Percentiles rank a stretch among this genome's conserved stretches.
phyloP scores from a whole-genome alignment of 2,113 vertebrate species.

The Leptosomus discolor region DNA sequence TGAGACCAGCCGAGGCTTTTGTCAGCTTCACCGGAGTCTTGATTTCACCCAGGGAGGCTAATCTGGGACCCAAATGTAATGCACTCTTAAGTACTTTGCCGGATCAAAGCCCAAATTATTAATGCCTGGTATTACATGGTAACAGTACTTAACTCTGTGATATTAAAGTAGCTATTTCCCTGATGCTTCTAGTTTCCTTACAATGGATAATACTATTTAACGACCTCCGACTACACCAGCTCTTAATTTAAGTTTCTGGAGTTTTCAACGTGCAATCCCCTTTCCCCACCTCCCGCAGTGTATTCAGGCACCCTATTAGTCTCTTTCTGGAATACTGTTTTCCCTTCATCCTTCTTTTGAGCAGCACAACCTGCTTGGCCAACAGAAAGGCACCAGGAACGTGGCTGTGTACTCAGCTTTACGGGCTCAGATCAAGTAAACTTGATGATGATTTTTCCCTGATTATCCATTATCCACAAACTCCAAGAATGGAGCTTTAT shows the following conservation, averaged over 20 bases:
- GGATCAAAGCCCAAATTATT: not conserved
- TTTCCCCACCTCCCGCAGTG: not conserved
- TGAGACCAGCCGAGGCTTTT: fast-evolving
- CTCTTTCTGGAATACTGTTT: not conserved
- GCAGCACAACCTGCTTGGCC: not conserved
- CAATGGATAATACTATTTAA: not conserved
- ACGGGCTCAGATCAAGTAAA: not conserved
- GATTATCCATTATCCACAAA: not conserved
- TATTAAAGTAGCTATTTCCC: not conserved
- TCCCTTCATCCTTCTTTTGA: not conserved
- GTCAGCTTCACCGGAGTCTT: not conserved
- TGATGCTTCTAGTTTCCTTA: not conserved
- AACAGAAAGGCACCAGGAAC: not conserved
- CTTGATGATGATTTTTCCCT: not conserved
- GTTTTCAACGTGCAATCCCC: not conserved
- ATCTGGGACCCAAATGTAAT: not conserved
- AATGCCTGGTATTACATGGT: not conserved
- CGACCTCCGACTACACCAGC: not conserved
- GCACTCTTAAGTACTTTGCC: not conserved
- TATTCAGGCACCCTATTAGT: not conserved
- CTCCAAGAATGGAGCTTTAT: fast-evolving
- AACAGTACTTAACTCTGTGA: not conserved
- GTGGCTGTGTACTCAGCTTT: not conserved
- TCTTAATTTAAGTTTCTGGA: not conserved
- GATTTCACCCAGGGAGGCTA: not conserved